A percentile compares a stretch with the other conserved stretches of the same genome.
Evolutionary conservation across 2,888 invertebrate species (phyloP).

Genomic region (Rhingia rostrata): DNA sequence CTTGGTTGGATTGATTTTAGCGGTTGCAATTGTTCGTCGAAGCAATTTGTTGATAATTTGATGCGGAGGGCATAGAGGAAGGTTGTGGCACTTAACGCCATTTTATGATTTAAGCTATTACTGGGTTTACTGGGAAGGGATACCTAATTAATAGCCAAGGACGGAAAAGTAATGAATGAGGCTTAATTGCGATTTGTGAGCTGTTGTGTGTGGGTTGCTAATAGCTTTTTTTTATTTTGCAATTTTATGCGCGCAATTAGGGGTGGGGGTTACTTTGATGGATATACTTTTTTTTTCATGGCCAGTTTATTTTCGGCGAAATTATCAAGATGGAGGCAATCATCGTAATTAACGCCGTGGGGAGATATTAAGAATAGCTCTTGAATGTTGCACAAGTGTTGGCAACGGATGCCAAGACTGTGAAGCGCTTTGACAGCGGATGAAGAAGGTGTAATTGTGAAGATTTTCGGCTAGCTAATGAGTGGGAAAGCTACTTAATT

Average conservation of each 20-base stretch:
- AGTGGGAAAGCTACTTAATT: too few relatives aligned
- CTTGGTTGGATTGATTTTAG: constrained; percentile 60
- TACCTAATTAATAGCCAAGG: constrained; percentile 60
- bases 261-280: too few relatives aligned
- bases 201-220: neutral
- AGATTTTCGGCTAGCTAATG: too few relatives aligned
- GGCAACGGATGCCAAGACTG: too few relatives aligned
- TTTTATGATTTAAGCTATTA: constrained; percentile 47
- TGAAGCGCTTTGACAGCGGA: constrained; percentile 1
- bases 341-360: constrained; percentile 46
- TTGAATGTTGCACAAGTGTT: neutral
- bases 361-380: constrained; percentile 2
- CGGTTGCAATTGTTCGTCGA: constrained; percentile 68
- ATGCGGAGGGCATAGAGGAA: constrained; percentile 46
- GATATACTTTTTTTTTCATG: neutral
- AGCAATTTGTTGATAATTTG: constrained; percentile 69
- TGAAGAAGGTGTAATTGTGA: neutral
- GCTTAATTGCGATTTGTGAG: constrained; percentile 51
- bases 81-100: constrained; percentile 61
- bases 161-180: constrained; percentile 52
- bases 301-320: constrained; percentile 6
- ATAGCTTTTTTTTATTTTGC: too few relatives aligned
- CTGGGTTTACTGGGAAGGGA: constrained; percentile 31
- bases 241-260: neutral
- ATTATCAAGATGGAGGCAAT: constrained; percentile 60